These are phyloP conservation scores for Distichodus sexfasciatus DNA, from an alignment of 2,797 vertebrate species.

Conservation along the genomic window DNA sequence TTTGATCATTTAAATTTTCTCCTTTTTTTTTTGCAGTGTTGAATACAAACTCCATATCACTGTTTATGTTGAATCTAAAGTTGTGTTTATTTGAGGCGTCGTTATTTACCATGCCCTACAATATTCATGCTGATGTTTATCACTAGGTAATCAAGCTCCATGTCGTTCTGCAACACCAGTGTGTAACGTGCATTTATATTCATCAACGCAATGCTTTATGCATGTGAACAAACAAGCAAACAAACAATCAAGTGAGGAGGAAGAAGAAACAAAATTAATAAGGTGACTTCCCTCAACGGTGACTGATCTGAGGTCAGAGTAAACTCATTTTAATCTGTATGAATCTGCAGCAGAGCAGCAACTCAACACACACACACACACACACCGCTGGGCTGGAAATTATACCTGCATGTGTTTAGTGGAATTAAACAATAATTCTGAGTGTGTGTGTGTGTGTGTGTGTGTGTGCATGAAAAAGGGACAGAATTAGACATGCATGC, in stretches of 20 bases:
- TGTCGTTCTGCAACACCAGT: constrained; percentile 19
- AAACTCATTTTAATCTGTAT: constrained; percentile 31
- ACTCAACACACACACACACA: constrained; percentile 24
- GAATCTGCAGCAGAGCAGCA: constrained; percentile 33
- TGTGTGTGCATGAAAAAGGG: neutral
- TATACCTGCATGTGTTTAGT: constrained; percentile 34
- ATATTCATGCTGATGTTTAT: constrained; percentile 25
- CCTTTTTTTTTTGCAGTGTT: too few species aligned
- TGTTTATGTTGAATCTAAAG: too few species aligned
- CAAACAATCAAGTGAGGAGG: constrained; percentile 24
- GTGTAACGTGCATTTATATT: constrained; percentile 31
- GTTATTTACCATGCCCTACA: constrained; percentile 43
- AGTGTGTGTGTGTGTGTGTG: constrained; percentile 12
- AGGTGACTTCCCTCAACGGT: constrained; percentile 30
- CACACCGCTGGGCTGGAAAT: constrained; percentile 34
- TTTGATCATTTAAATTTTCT: too few species aligned
- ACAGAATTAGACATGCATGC: too few species aligned
- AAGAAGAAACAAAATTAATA: constrained; percentile 31
- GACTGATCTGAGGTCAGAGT: constrained; percentile 32
- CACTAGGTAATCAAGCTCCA: constrained; percentile 21
- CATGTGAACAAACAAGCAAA: constrained; percentile 33
- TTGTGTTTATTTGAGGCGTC: constrained; percentile 19
- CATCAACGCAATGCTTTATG: neutral
- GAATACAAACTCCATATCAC: too few species aligned
- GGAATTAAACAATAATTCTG: constrained; percentile 43